Base-by-base conservation (phyloP, 2,888 invertebrate species). In the Balanococcus diminutus region DNA sequence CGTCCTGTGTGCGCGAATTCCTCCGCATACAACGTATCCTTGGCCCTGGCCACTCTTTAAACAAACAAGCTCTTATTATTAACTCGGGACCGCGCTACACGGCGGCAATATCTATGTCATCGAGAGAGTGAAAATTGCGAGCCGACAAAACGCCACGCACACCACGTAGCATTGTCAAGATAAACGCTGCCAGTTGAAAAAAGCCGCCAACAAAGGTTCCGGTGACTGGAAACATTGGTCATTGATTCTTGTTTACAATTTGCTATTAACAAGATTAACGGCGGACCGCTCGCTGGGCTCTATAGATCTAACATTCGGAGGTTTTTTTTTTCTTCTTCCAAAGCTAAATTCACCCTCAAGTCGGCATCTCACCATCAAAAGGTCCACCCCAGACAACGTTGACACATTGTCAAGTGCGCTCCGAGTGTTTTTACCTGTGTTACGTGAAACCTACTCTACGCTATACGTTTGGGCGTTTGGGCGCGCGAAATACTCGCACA, bases 181-280 rank as follows among this genome's bases (percentile, higher is more conserved):
- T 75, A 75, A 31, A 75, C 22, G 75, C 25, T 67, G 61, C 28
- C 75, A 32, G 75, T 75, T 75, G n/a, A 32, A 72, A 72, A 42
- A 28, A 16, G 81, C 81, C 81, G 81, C 81, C 81, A 28, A 81
- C 81, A 81, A 81, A 81, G 32, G 81, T 22, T 42, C 46, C 81
- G 42, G 39, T 81, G 81, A 81, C 81, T 81, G 46, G 81, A 81
- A 81, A 81, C 81, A 81, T 42, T 42, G 39, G 46, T 36, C 81
- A 81, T 81, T 81, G 32, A 81, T 42, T 42, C 42, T 81, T 81
- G 81, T 81, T 81, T 81, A 81, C 81, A 81, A 81, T 81, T 46
- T 81, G 81, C 81, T 81, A 81, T 81, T 81, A 81, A 81, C 81
- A 81, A 81, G 81, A 81, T 81, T 81, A 81, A 81, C 81, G 81